Evolutionary conservation across 2,888 invertebrate genomes (phyloP).

Genomic region (Dorcus parallelipipedus): DNA sequence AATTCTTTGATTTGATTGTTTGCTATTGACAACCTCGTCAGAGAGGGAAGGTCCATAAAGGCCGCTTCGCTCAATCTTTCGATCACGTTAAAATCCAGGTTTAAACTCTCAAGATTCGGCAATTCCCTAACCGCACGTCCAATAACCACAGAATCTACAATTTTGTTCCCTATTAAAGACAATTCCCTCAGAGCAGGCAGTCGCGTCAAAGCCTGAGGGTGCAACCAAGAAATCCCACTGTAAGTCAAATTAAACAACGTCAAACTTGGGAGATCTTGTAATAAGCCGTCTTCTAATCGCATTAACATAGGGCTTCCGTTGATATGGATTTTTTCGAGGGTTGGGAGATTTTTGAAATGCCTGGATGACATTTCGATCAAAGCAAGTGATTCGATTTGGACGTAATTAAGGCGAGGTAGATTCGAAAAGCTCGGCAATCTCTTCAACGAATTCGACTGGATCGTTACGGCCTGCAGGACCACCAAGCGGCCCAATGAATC

Average conservation of each 20-base stretch:
- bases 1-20: slow-evolving; percentile 73
- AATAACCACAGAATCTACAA: slow-evolving; percentile 77
- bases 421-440: slow-evolving; percentile 71
- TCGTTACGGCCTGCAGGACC: slow-evolving; percentile 77
- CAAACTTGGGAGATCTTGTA: slow-evolving; percentile 59
- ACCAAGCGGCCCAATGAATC: slow-evolving; percentile 73
- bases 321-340: slow-evolving; percentile 71
- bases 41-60: slow-evolving; percentile 72
- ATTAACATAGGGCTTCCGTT: slow-evolving; percentile 66
- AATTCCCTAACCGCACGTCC: slow-evolving; percentile 75
- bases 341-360: slow-evolving; percentile 68
- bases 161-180: slow-evolving; percentile 67
- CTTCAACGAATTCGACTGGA: slow-evolving; percentile 74
- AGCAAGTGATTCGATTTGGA: slow-evolving; percentile 68
- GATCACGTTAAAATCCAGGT: slow-evolving; percentile 70
- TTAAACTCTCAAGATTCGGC: slow-evolving; percentile 65
- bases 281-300: slow-evolving; percentile 68
- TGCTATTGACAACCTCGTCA: slow-evolving; percentile 65
- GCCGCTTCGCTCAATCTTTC: slow-evolving; percentile 71
- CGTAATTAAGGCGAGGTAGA: slow-evolving; percentile 67
- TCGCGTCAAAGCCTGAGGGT: slow-evolving; percentile 70
- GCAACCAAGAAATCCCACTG: slow-evolving; percentile 74
- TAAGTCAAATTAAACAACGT: slow-evolving; percentile 70
- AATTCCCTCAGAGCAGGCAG: slow-evolving; percentile 70
- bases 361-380: slow-evolving; percentile 64